Conservation (phyloP, 2,888 invertebrate genomes). For the Chironomus riparius region DNA sequence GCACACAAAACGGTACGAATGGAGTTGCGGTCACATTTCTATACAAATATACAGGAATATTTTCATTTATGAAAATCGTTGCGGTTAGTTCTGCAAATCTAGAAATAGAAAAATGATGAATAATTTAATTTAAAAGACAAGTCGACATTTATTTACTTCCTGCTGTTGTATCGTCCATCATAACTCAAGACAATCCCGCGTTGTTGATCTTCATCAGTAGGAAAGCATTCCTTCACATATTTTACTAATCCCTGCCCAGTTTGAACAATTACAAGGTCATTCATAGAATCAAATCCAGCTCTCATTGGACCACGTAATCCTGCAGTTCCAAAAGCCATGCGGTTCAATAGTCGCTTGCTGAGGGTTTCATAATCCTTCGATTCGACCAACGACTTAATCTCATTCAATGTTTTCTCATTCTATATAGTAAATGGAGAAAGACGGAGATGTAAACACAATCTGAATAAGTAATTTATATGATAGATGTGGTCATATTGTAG, state of each 20-base stretch:
- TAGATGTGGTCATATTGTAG: neutral
- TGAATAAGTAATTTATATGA: neutral
- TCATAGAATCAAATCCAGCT: constrained; percentile 79
- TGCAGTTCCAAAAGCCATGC: constrained; percentile 86
- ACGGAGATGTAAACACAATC: neutral
- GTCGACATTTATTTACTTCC: constrained; percentile 50
- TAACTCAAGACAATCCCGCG: constrained; percentile 82
- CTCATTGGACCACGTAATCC: constrained; percentile 89
- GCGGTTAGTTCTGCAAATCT: constrained; percentile 87
- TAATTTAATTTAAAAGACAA: too few relatives aligned
- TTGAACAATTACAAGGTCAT: constrained; percentile 88
- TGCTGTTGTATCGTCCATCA: constrained; percentile 88
- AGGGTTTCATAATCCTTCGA: constrained; percentile 51
- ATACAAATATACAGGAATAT: constrained; percentile 73
- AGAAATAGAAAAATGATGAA: constrained; percentile 22
- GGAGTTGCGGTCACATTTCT: constrained; percentile 82
- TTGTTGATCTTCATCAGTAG: constrained; percentile 44
- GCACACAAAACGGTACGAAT: constrained; percentile 80
- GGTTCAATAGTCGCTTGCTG: constrained; percentile 52
- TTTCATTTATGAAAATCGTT: constrained; percentile 65
- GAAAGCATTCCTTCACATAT: constrained; percentile 56
- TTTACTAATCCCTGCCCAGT: constrained; percentile 82
- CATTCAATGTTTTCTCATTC: constrained; percentile 55
- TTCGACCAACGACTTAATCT: constrained; percentile 52
- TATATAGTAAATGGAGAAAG: constrained; percentile 32